Evolutionary conservation across 2,113 vertebrate species (phyloP).

Genomic region (Microtus richardsoni): DNA sequence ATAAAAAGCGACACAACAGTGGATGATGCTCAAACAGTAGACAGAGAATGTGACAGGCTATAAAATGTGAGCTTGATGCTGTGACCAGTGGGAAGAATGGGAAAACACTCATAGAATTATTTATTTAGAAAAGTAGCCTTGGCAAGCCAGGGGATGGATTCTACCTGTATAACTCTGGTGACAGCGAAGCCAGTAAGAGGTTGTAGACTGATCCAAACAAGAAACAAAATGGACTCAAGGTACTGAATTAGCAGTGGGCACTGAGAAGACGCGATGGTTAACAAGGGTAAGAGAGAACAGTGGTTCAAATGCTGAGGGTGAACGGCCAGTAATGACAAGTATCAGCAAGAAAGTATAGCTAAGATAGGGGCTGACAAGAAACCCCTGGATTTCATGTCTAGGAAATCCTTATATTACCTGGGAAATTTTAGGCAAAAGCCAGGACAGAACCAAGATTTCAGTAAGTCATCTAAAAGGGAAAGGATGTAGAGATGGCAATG

Average conservation of each 20-base stretch:
- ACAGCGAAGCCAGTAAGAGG: not conserved
- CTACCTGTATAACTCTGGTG: not conserved
- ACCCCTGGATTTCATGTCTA: not conserved
- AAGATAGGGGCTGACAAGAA: not conserved
- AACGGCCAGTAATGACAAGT: not conserved
- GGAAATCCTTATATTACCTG: not conserved
- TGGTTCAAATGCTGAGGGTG: not conserved
- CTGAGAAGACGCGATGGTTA: not conserved
- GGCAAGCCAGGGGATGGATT: not conserved
- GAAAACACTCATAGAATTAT: constrained; percentile 20
- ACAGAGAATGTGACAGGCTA: not conserved
- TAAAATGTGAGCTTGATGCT: not conserved
- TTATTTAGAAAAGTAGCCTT: constrained; percentile 45
- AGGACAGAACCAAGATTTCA: not conserved
- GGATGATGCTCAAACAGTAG: not conserved
- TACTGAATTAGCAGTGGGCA: not conserved
- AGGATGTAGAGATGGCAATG: not conserved
- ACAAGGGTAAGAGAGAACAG: not conserved
- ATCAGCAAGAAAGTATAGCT: not conserved
- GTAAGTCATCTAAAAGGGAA: not conserved
- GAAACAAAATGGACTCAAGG: not conserved
- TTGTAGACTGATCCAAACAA: not conserved
- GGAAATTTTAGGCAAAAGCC: constrained; percentile 1
- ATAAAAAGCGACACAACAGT: not conserved
- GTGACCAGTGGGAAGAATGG: not conserved